These are phyloP conservation scores for Patella vulgata DNA, from an alignment of 1,140 invertebrate species.

Conservation along the genomic window DNA sequence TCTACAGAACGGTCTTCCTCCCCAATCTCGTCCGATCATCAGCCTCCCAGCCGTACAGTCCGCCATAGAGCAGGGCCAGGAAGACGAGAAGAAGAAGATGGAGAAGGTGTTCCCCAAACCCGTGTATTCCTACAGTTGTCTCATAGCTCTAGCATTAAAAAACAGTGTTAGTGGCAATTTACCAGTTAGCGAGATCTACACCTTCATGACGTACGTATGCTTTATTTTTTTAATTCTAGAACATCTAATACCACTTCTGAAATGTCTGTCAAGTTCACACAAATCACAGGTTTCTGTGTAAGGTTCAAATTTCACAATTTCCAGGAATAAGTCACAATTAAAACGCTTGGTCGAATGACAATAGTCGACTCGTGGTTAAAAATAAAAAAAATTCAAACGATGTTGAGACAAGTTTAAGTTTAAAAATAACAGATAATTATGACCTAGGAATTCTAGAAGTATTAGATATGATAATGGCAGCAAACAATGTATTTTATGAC, in stretches of 20 bases:
- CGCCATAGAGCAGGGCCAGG: constrained; percentile 10
- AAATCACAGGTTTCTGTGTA: too few species aligned
- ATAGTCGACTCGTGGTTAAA: too few species aligned
- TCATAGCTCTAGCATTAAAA: constrained; percentile 97
- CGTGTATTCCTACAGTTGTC: constrained; percentile 96
- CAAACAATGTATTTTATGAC: too few species aligned
- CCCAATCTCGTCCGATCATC: constrained; percentile 6
- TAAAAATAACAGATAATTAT: too few species aligned
- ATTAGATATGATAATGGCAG: too few species aligned
- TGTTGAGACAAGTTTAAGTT: too few species aligned
- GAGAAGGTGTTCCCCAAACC: constrained; percentile 91
- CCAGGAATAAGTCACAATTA: too few species aligned
- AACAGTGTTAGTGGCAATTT: constrained; percentile 93
- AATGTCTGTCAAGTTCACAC: too few species aligned
- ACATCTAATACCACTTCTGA: not conserved
- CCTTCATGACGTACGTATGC: constrained; percentile 92
- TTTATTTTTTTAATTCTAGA: not conserved
- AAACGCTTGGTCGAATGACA: too few species aligned
- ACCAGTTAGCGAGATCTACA: constrained; percentile 98
- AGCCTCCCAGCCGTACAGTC: constrained; percentile 1
- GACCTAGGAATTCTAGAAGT: too few species aligned
- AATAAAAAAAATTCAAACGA: too few species aligned
- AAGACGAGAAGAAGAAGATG: constrained; percentile 38
- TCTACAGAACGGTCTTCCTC: constrained; percentile 47
- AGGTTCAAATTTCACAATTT: too few species aligned